Evolutionary conservation across 2,113 vertebrate species (phyloP).

Genomic region (Tragelaphus scriptus): DNA sequence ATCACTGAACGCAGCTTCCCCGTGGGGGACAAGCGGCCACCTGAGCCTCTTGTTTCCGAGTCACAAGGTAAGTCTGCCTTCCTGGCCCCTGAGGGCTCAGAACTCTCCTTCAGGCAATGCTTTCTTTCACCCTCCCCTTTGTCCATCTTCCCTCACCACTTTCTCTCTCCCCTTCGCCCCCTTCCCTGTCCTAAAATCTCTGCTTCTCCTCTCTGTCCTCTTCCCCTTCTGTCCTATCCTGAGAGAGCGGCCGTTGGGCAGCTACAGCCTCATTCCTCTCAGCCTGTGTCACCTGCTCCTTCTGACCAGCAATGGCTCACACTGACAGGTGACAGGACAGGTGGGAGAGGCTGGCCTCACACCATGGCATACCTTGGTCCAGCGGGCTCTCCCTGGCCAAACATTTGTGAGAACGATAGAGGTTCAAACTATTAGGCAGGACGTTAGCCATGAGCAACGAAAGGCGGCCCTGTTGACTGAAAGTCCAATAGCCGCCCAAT

Average conservation of each 20-base stretch:
- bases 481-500: background rate
- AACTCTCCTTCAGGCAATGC: background rate
- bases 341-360: background rate
- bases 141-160: background rate
- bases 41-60: background rate
- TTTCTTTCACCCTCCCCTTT: background rate
- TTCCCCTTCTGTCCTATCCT: background rate
- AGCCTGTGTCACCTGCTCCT: background rate
- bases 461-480: background rate
- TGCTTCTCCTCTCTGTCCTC: background rate
- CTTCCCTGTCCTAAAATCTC: background rate
- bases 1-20: background rate
- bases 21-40: background rate
- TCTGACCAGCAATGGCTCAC: background rate
- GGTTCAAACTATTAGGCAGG: background rate
- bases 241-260: accelerated
- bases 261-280: background rate
- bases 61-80: background rate
- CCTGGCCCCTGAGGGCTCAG: background rate
- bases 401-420: background rate
- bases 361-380: background rate
- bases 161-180: background rate
- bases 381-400: background rate
- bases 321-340: background rate
- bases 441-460: background rate